phyloP scores from a whole-genome alignment of 2,113 vertebrate genomes.

The Jaculus jaculus region DNA sequence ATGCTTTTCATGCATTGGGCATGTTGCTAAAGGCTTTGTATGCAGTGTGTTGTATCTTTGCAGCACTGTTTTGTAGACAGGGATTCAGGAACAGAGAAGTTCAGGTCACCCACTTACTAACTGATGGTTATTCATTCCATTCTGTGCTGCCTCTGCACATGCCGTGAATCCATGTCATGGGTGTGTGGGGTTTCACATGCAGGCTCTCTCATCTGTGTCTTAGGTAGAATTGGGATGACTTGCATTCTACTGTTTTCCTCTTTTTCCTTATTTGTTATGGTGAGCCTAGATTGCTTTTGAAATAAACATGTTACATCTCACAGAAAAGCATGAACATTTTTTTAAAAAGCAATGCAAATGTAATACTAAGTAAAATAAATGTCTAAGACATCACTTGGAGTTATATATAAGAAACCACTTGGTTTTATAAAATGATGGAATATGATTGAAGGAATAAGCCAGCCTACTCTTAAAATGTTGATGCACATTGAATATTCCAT shows the following conservation, averaged over 20 bases:
- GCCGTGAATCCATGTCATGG: neutral
- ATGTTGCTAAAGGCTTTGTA: neutral
- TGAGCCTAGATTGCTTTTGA: constrained; percentile 50
- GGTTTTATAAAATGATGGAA: neutral
- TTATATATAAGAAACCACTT: constrained; percentile 10
- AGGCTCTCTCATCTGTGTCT: neutral
- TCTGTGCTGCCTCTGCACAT: neutral
- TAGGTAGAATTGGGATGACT: neutral
- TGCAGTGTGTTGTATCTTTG: neutral
- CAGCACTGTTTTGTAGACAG: neutral
- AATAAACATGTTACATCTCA: constrained; percentile 17
- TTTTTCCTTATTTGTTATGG: constrained; percentile 18
- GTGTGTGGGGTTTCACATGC: neutral
- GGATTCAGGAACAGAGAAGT: neutral
- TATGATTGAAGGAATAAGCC: neutral
- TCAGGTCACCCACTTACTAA: neutral
- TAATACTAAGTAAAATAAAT: constrained; percentile 30
- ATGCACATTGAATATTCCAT: constrained; percentile 26
- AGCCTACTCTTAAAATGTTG: neutral
- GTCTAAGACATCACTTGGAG: neutral
- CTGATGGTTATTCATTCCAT: too few relatives aligned
- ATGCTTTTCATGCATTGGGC: neutral
- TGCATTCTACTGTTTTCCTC: neutral
- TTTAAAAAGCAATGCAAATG: neutral
- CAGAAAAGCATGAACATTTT: neutral